Conservation (phyloP, 2,797 vertebrate species). For the Botia kubotai region DNA sequence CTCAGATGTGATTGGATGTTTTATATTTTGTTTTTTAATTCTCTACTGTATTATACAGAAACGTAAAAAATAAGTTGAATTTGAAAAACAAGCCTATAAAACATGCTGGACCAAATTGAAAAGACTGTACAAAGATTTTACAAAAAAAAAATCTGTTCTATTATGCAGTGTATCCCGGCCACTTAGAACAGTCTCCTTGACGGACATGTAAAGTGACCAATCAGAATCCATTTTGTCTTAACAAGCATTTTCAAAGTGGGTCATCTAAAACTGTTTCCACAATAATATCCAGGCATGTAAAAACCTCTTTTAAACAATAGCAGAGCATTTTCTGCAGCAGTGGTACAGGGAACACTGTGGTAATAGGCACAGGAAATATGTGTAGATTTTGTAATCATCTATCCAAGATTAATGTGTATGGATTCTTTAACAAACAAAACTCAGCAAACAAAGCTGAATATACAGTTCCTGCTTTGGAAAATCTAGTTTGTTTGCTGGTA, state of each 20-base stretch:
- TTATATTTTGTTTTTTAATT: too few relatives aligned
- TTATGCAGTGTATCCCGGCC: too few relatives aligned
- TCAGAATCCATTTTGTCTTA: too few relatives aligned
- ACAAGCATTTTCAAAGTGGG: neutral
- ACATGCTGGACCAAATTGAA: too few relatives aligned
- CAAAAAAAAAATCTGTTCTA: too few relatives aligned
- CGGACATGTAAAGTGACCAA: too few relatives aligned
- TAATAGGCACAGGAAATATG: neutral
- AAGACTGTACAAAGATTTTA: too few relatives aligned
- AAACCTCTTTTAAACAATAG: neutral
- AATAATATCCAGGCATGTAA: neutral
- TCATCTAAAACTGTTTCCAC: neutral
- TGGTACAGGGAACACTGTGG: neutral
- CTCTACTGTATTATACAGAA: neutral
- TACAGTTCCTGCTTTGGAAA: neutral
- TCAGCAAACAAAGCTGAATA: neutral
- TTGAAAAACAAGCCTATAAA: neutral
- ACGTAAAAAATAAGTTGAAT: neutral
- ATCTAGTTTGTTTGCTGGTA: neutral
- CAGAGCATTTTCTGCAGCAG: neutral
- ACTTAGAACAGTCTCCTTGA: too few relatives aligned
- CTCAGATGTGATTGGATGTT: neutral
- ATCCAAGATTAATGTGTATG: neutral
- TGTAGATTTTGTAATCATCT: neutral
- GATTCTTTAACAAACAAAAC: neutral